These are phyloP conservation scores for Timandra comae DNA, from an alignment of 2,888 invertebrate genomes.

Conservation along the genomic window DNA sequence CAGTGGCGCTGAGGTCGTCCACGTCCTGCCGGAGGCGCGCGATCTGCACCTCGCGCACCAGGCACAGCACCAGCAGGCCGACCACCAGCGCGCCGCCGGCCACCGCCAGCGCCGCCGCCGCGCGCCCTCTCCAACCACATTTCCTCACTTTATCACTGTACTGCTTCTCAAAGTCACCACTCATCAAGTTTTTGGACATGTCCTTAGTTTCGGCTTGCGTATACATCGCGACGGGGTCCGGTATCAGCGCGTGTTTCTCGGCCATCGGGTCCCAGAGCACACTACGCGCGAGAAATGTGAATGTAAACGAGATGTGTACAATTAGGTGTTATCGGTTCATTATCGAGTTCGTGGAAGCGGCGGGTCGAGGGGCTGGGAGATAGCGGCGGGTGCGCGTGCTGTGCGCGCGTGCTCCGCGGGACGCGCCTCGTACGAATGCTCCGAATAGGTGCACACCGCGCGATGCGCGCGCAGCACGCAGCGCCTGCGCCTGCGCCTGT, in stretches of 20 bases:
- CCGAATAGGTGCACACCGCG: slow-evolving; percentile 13
- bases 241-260: slow-evolving; percentile 60
- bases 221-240: slow-evolving; percentile 52
- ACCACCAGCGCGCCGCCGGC: slow-evolving; percentile 40
- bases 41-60: slow-evolving; percentile 56
- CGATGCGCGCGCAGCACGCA: slow-evolving; percentile 25
- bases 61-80: slow-evolving; percentile 52
- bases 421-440: slow-evolving; percentile 42
- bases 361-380: slow-evolving; percentile 26
- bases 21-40: slow-evolving; percentile 49
- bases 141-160: slow-evolving; percentile 46
- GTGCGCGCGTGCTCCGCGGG: slow-evolving; percentile 40
- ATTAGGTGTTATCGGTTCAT: slow-evolving; percentile 55
- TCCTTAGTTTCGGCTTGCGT: slow-evolving; percentile 57
- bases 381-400: slow-evolving; percentile 10
- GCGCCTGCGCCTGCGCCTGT: slow-evolving; percentile 22
- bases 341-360: slow-evolving; percentile 46
- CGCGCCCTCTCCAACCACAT: slow-evolving; percentile 31
- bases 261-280: slow-evolving; percentile 54
- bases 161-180: slow-evolving; percentile 63
- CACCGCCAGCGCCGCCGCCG: slow-evolving; percentile 16
- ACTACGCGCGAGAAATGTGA: slow-evolving; percentile 38
- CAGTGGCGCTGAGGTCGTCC: slow-evolving; percentile 54
- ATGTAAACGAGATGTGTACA: slow-evolving; percentile 26
- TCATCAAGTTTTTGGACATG: slow-evolving; percentile 65